A percentile compares a stretch with the other conserved stretches of the same genome.
Conservation (phyloP, 2,797 vertebrate species). For the Tamandua tetradactyla region DNA sequence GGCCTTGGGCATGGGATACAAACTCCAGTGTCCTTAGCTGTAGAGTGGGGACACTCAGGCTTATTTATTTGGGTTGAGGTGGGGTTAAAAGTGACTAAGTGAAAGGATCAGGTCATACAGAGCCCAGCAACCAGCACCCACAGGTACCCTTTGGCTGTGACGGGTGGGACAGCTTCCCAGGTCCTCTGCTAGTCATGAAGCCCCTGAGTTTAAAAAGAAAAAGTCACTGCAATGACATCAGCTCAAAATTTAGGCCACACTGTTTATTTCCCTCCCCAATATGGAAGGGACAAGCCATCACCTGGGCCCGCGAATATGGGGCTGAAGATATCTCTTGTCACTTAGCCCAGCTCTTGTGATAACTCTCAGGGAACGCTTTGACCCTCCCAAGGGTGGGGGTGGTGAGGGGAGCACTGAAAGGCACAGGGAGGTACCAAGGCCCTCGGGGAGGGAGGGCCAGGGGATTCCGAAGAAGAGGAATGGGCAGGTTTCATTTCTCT, state of each 20-base stretch:
- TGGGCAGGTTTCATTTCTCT: not conserved
- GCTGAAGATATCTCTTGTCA: not conserved
- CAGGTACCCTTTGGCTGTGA: not conserved
- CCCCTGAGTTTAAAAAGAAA: not conserved
- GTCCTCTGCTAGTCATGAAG: not conserved
- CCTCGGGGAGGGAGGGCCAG: too few relatives aligned
- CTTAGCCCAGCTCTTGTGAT: not conserved
- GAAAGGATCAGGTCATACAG: not conserved
- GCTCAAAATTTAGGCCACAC: not conserved
- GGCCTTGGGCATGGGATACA: not conserved
- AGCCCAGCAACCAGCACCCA: not conserved
- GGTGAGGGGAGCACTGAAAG: not conserved
- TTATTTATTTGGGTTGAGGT: not conserved
- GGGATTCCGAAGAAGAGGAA: not conserved
- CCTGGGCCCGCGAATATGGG: not conserved
- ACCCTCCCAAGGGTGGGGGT: not conserved
- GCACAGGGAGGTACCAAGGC: not conserved
- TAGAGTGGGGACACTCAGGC: not conserved
- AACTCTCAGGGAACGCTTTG: not conserved
- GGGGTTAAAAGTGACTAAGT: not conserved
- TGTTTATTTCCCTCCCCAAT: constrained; percentile 55
- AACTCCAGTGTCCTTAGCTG: not conserved
- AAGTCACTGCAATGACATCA: not conserved
- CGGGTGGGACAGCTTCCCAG: not conserved
- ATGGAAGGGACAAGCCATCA: not conserved